Base-by-base conservation (phyloP, 2,113 vertebrate genomes). In the Calidris pygmaea region DNA sequence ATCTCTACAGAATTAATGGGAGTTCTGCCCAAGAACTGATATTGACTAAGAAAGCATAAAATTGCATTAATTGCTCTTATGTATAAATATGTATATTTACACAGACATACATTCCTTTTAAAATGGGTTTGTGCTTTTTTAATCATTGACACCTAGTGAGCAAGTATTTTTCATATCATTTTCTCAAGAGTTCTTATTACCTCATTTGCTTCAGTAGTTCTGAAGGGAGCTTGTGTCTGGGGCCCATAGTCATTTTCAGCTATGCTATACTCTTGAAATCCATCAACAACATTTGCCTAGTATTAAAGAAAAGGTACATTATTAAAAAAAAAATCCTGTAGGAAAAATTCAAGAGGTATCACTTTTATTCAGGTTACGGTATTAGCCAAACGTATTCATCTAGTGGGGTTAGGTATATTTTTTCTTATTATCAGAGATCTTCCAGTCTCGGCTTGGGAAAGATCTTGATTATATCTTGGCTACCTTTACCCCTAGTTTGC, bases 401-500 rank as follows among this genome's bases (percentile, higher is more conserved):
- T 98, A 99, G 96, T 96, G 87, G 97, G 97, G 98, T 98, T 98
- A 98, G 97, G 95, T 97, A 94, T 97, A 65, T 88, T 92, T 97
- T 80, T 97, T 95, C 97, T 96, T 97, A 96, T 98, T 98, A 99
- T 99, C 99, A 99, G 76, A 99, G 99, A 99, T 99, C 98, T 99
- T 99, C 99, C 98, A 97, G 96, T 96, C 95, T 95, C 87, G 60
- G 73, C 93, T 87, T 94, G 93, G 96, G 97, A 98, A 97, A 99
- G 98, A 99, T 99, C 99, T 99, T 99, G 99, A 99, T 99, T 97
- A 97, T 95, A 96, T 96, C 96, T 97, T 96, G 95, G 97, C 98
- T 98, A 98, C 96, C 97, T 98, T 99, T 98, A 99, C 99, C 99
- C 99, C 99, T 99, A 98, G 98, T 98, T 98, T 98, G 98, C 58